Evolutionary conservation across 2,797 vertebrate genomes (phyloP).

Genomic region (Neosilurus hyrtlii): DNA sequence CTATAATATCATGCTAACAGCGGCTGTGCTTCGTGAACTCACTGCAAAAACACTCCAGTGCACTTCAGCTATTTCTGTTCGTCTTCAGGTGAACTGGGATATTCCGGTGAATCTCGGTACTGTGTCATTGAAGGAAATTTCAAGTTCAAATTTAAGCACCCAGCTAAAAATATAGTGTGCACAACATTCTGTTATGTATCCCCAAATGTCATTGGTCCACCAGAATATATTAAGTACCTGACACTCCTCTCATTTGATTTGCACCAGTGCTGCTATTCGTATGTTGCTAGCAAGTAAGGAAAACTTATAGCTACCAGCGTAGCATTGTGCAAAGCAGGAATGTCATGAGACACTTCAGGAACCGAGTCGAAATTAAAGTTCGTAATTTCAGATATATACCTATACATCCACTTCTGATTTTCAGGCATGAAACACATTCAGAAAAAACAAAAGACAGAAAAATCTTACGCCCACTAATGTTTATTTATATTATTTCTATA

Average conservation of each 20-base stretch:
- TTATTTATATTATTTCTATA: no score
- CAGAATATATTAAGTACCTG: no score
- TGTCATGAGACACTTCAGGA: no score
- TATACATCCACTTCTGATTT: no score
- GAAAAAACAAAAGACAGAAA: no score
- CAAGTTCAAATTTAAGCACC: background rate
- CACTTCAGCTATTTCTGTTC: constrained; percentile 12
- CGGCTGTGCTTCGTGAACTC: background rate
- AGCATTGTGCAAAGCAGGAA: background rate
- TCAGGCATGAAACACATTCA: no score
- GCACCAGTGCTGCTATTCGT: background rate
- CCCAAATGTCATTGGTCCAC: background rate
- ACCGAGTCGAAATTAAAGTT: no score
- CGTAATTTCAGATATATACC: no score
- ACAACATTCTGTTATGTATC: background rate
- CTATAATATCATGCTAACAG: background rate
- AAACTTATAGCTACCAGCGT: background rate
- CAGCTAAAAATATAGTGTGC: background rate
- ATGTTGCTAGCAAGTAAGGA: background rate
- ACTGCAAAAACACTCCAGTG: background rate
- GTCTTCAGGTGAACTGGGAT: constrained; percentile 7
- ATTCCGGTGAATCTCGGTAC: background rate
- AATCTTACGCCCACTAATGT: no score
- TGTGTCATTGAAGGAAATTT: constrained; percentile 4
- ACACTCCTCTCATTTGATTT: background rate